Conservation (phyloP, 1,140 invertebrate species). For the Catajapyx aquilonaris region DNA sequence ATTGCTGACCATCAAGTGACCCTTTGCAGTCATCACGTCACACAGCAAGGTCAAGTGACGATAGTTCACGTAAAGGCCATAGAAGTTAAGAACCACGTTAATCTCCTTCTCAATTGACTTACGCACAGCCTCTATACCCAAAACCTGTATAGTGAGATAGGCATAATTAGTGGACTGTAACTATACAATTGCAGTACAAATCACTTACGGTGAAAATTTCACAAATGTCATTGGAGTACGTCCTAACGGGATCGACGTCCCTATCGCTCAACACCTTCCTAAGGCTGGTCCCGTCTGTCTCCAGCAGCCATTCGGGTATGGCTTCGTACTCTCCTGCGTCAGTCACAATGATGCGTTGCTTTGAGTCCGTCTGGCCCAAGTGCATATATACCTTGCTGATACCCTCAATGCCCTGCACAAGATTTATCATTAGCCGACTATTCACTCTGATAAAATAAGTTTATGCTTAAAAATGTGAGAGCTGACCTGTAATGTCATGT, state of each 20-base stretch:
- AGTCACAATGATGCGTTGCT: conserved; percentile 92
- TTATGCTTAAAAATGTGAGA: not conserved
- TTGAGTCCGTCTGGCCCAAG: conserved; percentile 92
- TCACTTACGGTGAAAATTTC: conserved; percentile 77
- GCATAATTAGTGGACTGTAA: no score
- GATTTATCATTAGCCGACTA: no score
- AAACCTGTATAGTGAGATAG: no score
- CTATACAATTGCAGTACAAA: no score
- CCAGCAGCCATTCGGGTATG: conserved; percentile 96
- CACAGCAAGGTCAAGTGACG: conserved; percentile 95
- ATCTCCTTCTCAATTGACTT: conserved; percentile 99
- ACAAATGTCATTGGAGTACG: conserved; percentile 98
- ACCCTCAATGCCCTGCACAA: conserved; percentile 50
- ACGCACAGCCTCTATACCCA: conserved; percentile 97
- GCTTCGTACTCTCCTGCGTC: conserved; percentile 97
- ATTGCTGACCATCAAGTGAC: conserved; percentile 99
- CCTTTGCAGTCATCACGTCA: conserved; percentile 99
- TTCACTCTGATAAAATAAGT: not conserved
- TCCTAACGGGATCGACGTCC: conserved; percentile 90
- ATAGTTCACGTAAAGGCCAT: conserved; percentile 99
- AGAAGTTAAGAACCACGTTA: conserved; percentile 97
- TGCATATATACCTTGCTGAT: conserved; percentile 98
- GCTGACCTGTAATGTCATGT: conserved; percentile 88
- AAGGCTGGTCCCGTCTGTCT: conserved; percentile 96
- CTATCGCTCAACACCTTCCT: conserved; percentile 94